phyloP scores from a whole-genome alignment of 2,797 vertebrate genomes.

The Neoniphon sammara region DNA sequence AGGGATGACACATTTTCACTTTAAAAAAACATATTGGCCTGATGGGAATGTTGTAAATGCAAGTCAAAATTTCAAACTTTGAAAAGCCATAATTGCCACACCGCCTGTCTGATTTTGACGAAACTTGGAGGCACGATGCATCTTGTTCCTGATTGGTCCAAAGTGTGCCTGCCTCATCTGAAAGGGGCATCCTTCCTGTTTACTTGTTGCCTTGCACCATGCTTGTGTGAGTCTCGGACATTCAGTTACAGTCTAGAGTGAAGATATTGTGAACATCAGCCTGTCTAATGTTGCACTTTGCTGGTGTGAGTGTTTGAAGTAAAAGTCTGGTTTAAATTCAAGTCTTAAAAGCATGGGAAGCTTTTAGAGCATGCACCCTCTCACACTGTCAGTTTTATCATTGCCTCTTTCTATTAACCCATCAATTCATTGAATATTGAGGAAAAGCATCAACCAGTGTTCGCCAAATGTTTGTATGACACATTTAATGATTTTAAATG shows the following conservation, averaged over 20 bases:
- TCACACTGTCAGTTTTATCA: not conserved
- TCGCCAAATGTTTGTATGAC: conserved; percentile 38
- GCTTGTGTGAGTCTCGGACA: too few species aligned
- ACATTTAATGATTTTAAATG: conserved; percentile 41
- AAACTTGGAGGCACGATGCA: not conserved
- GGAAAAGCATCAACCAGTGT: conserved; percentile 4
- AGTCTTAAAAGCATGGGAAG: not conserved
- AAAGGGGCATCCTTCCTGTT: not conserved
- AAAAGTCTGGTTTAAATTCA: conserved; percentile 8
- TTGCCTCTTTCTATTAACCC: conserved; percentile 7
- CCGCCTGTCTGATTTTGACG: too few species aligned
- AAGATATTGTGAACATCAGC: not conserved
- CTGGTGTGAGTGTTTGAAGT: not conserved
- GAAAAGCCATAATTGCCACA: too few species aligned
- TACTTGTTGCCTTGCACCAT: not conserved
- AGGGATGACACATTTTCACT: too few species aligned
- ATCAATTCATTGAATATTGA: conserved; percentile 16
- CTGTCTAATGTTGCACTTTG: not conserved
- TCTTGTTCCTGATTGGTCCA: not conserved
- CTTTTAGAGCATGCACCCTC: too few species aligned
- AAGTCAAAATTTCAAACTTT: too few species aligned
- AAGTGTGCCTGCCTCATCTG: not conserved
- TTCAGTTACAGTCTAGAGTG: too few species aligned
- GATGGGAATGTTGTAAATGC: too few species aligned
- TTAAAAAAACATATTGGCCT: too few species aligned